These are phyloP conservation scores for Tetragonula carbonaria DNA, from an alignment of 2,888 invertebrate genomes.

Conservation along the genomic window DNA sequence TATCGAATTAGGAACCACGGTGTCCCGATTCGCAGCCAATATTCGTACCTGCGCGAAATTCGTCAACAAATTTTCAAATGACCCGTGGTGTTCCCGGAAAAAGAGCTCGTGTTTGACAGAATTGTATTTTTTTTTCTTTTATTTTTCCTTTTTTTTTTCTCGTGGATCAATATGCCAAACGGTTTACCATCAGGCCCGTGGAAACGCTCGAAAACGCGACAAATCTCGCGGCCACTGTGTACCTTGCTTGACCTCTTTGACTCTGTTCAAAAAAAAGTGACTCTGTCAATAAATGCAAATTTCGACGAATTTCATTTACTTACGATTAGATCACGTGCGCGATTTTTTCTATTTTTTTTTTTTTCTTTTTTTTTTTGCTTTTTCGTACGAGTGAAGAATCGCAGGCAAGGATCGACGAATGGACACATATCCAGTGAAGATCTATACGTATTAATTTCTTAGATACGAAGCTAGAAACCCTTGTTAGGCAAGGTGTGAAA, in stretches of 20 bases:
- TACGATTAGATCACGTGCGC: conserved; percentile 40
- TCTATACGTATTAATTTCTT: no score
- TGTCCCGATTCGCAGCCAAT: conserved; percentile 23
- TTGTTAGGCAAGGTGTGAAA: no score
- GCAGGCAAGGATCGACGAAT: no score
- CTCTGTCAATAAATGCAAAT: conserved; percentile 51
- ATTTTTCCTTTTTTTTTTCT: conserved; percentile 17
- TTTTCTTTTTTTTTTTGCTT: no score
- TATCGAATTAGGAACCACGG: conserved; percentile 43
- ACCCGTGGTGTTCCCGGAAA: conserved; percentile 25
- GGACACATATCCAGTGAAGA: no score
- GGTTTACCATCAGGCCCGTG: conserved; percentile 16
- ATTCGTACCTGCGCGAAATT: conserved; percentile 33
- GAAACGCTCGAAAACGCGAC: conserved; percentile 34
- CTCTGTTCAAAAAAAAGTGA: conserved; percentile 29
- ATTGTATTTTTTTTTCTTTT: conserved; percentile 32
- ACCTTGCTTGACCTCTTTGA: conserved; percentile 54
- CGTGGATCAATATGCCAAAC: conserved; percentile 46
- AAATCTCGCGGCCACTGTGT: conserved; percentile 32
- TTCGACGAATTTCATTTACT: conserved; percentile 58
- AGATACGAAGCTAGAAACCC: no score
- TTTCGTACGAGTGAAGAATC: no score
- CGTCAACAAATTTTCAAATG: conserved; percentile 45
- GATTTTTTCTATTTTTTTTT: no score
- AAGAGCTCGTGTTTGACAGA: conserved; percentile 30